phyloP scores from a whole-genome alignment of 2,888 invertebrate species.

The Drosophila crucigera region DNA sequence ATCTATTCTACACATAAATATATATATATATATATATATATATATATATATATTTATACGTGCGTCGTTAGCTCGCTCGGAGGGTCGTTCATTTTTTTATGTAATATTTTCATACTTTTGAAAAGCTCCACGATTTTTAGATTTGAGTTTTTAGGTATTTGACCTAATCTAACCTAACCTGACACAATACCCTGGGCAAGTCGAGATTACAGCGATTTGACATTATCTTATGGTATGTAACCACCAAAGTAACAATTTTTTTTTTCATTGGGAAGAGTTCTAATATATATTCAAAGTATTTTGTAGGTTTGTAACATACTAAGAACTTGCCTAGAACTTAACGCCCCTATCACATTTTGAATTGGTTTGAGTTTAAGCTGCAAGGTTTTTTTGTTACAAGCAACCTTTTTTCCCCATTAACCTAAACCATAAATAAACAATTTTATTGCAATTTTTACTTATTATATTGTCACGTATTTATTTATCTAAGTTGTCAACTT shows the following conservation, averaged over 20 bases:
- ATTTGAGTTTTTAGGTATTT: not conserved
- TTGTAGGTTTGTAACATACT: not conserved
- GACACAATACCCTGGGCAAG: not conserved
- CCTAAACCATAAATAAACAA: not conserved
- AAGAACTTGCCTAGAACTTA: not conserved
- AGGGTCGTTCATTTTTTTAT: not conserved
- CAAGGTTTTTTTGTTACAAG: not conserved
- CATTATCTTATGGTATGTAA: not conserved
- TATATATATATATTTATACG: not conserved
- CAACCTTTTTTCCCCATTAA: not conserved
- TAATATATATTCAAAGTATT: not conserved
- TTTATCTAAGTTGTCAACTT: not conserved
- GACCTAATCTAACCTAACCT: not conserved
- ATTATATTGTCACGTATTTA: not conserved
- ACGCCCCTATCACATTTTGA: not conserved
- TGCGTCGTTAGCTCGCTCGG: conserved; percentile 30
- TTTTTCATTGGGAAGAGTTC: not conserved
- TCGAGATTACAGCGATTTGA: not conserved
- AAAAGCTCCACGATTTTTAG: not conserved
- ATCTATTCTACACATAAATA: conserved; percentile 18
- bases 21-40: conserved; percentile 9
- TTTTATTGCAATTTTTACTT: not conserved
- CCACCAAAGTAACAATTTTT: not conserved
- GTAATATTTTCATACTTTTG: not conserved
- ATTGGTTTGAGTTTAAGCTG: not conserved